Base-by-base conservation (phyloP, 2,113 vertebrate species). In the Sinosuthora webbiana region DNA sequence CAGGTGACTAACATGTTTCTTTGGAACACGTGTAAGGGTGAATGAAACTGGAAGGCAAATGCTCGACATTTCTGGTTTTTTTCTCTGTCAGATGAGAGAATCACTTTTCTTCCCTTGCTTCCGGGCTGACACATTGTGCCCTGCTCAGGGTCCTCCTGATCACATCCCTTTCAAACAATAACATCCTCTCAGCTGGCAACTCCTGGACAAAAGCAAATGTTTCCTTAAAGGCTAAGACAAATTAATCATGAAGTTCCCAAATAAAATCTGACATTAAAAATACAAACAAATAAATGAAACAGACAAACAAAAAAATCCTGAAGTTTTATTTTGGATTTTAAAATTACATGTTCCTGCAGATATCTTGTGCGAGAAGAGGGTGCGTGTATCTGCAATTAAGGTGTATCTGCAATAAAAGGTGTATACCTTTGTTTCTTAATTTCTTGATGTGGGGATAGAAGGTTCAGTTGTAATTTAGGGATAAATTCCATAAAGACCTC, bases 141-240 rank as follows among this genome's bases (percentile, higher is more conserved):
- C 33, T 68, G 82, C 53, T 33, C 69, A 33, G 68, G 47, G 70
- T 90, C 71, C 76, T 89, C 79, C 73, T 53, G 70, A 62, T 96
- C 83, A 95, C 78, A 92, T 96, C 96, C 95, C 83, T 83, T 96
- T 88, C 33, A 18, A 97, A 97, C 92, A 95, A 97, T 95, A 98
- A 96, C 97, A 97, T 97, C 96, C 95, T 97, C 82, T 97, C 95
- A 94, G 93, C 94, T 96, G 93, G 76, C 81, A 92, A 57, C n/a
- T 86, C 81, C 68, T 68, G 87, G 53, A 95, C 79, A 74, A 92
- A 84, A 94, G 55, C 49, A 91, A 84, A 55, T 56, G 64, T 62
- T 92, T 78, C 74, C 77, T 88, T 70, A 80, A 37, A 78, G 39
- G 50, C 37, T 77, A 35, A 59, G 31, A 41, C 13, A 64, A 63